phyloP scores from a whole-genome alignment of 2,888 invertebrate species.

The Branchellion lobata region DNA sequence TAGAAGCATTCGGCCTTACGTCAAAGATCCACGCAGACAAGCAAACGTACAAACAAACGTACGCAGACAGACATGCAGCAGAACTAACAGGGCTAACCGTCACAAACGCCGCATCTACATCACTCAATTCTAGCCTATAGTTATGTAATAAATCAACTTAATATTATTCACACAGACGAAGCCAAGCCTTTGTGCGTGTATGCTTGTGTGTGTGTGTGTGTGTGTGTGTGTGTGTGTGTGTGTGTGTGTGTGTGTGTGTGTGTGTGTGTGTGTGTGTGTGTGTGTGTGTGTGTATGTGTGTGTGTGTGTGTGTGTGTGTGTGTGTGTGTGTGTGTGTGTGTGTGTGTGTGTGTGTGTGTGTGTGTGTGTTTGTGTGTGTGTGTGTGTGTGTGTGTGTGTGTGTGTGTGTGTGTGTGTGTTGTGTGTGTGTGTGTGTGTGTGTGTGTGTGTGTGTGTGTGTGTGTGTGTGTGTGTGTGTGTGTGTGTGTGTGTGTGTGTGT shows the following conservation, averaged over 20 bases:
- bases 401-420: neutral
- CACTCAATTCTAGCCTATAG: neutral
- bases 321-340: neutral
- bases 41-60: neutral
- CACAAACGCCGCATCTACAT: neutral
- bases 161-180: conserved; percentile 5
- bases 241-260: conserved; percentile 4
- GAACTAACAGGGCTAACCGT: too few species aligned
- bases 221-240: conserved; percentile 5
- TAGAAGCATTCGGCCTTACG: too few species aligned
- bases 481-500: neutral
- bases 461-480: neutral
- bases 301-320: neutral
- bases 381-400: neutral
- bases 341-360: neutral
- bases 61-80: too few species aligned
- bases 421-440: neutral
- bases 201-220: conserved; percentile 1
- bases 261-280: neutral
- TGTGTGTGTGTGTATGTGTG: neutral
- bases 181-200: neutral
- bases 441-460: neutral
- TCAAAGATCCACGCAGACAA: neutral
- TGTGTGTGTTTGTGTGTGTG: too few species aligned
- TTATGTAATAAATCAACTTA: conserved; percentile 7